Base-by-base conservation (phyloP, 2,797 vertebrate genomes). In the Lepilemur septentrionalis region DNA sequence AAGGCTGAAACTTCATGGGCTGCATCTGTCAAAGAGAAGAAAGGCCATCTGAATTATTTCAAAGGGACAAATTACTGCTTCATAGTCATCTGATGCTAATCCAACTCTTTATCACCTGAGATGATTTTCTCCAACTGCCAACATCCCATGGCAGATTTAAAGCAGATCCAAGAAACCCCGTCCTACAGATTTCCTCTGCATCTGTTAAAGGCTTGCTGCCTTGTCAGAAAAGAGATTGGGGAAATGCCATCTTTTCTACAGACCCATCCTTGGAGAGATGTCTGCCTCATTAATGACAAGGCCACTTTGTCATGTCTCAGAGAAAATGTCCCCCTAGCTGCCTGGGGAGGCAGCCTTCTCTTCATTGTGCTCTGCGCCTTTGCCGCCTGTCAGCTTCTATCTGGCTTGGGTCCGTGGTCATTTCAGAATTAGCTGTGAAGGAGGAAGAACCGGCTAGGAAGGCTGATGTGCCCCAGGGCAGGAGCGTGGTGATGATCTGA, bases 281-380 rank as follows among this genome's bases (percentile, higher is more conserved):
- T 46, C 86, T 82, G 70, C 67, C 75, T 93, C 89, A 82, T 92
- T 95, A 94, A 76, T 69, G 96, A 97, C 96, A 96, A 92, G 94
- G 63, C 89, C 32, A 69, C 70, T 94, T 91, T 75, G 91, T 94
- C 96, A 96, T 88, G 80, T 91, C 83, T 89, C 73, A 52, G 41
- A 91, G 90, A 61, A 86, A 91, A 70, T 20, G 35, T 43, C 43
- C 41, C 72, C 35, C 75, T 46, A 57, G 52, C 59, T 72, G 84
- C 84, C 30, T 43, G 73, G 50, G 76, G 48, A 88, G 50, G 79
- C 81, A 63, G 12, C 75, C 72, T 91, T 52, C 65, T 52, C 3
- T 88, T 73, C 32, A 57, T 43, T 65, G 50, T 70, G 57, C 57
- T 81, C 78, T 43, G 9, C 0, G 15, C 35, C 67, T 83, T 88